phyloP scores from a whole-genome alignment of 1,140 invertebrate species.

The Agrypnia vestita region DNA sequence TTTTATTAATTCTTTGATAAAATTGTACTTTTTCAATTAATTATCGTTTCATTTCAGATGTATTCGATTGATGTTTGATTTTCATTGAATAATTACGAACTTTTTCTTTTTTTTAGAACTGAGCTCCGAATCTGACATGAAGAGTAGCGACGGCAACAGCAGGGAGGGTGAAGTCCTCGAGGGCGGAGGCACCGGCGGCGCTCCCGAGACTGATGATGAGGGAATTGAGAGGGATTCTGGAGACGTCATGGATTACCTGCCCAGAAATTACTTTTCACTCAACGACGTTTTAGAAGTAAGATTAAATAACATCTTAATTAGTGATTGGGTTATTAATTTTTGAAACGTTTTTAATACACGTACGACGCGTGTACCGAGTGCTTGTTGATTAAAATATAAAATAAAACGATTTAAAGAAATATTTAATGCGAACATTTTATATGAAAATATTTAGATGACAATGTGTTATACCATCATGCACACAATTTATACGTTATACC shows the following conservation, averaged over 20 bases:
- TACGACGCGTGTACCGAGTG: too few relatives aligned
- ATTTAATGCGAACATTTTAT: too few relatives aligned
- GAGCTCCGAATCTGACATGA: conserved; percentile 38
- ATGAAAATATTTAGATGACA: too few relatives aligned
- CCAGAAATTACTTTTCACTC: conserved; percentile 65
- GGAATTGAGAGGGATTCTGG: conserved; percentile 92
- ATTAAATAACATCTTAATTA: not conserved
- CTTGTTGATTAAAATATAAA: too few relatives aligned
- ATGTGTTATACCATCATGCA: too few relatives aligned
- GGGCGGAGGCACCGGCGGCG: conserved; percentile 66
- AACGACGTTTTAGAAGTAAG: conserved; percentile 68
- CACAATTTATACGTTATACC: too few relatives aligned
- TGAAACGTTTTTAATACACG: too few relatives aligned
- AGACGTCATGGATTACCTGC: conserved; percentile 74
- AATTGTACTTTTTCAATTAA: too few relatives aligned
- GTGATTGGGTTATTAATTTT: too few relatives aligned
- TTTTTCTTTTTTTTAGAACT: conserved; percentile 48
- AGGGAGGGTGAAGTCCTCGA: conserved; percentile 64
- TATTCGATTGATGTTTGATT: not conserved
- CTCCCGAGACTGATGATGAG: conserved; percentile 87
- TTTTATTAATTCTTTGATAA: too few relatives aligned
- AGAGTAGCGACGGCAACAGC: conserved; percentile 48
- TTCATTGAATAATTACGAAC: not conserved
- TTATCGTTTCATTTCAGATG: too few relatives aligned
- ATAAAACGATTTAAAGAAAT: too few relatives aligned